phyloP scores from a whole-genome alignment of 1,140 invertebrate species.

The Caenorhabditis brenneri region DNA sequence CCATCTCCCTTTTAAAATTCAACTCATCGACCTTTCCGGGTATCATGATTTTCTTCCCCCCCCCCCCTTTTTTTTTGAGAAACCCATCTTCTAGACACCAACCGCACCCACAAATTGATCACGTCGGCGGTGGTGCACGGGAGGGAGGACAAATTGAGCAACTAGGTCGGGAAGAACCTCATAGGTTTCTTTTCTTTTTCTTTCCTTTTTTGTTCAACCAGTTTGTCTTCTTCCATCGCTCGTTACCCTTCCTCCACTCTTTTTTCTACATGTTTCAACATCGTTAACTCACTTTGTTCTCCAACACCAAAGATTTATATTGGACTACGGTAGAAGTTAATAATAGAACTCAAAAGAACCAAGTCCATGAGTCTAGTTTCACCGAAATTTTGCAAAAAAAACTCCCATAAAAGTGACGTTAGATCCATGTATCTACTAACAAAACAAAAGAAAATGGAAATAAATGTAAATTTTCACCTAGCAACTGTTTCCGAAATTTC shows the following conservation, averaged over 20 bases:
- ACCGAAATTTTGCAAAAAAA: too few species aligned
- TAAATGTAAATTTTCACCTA: neutral
- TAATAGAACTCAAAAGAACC: too few species aligned
- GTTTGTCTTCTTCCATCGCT: constrained; percentile 23
- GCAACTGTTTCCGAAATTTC: neutral
- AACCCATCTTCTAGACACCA: neutral
- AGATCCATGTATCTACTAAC: neutral
- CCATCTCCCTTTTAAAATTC: too few species aligned
- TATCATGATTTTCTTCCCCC: too few species aligned
- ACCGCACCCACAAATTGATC: neutral
- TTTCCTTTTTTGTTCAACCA: neutral
- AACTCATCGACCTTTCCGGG: too few species aligned
- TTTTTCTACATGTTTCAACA: constrained; percentile 18
- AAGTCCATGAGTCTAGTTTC: too few species aligned
- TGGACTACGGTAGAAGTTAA: neutral
- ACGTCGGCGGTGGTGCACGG: neutral
- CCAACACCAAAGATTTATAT: constrained; percentile 3
- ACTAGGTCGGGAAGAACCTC: constrained; percentile 22
- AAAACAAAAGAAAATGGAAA: neutral
- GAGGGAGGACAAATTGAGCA: neutral
- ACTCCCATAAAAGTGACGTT: constrained; percentile 1
- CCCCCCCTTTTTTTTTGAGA: neutral
- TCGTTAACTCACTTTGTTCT: neutral
- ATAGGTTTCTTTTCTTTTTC: constrained; percentile 8
- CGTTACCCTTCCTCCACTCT: constrained; percentile 15